phyloP scores from a whole-genome alignment of 2,797 vertebrate genomes.

The Cichlasoma orientale region DNA sequence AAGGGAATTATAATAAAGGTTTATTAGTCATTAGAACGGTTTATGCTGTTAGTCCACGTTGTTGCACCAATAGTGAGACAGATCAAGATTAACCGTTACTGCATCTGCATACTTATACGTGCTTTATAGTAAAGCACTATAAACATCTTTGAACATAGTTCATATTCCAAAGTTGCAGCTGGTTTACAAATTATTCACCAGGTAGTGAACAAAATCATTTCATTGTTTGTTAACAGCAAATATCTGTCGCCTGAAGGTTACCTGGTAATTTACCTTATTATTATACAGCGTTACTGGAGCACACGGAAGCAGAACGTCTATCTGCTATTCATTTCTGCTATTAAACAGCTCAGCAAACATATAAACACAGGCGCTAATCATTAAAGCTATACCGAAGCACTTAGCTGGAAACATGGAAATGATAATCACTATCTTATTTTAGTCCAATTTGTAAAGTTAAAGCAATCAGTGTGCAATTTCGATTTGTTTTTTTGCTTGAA shows the following conservation, averaged over 20 bases:
- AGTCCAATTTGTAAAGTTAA: slow-evolving; percentile 47
- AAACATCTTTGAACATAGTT: not conserved
- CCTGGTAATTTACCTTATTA: not conserved
- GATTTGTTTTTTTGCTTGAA: slow-evolving; percentile 31
- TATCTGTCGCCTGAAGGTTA: not conserved
- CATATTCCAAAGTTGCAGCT: not conserved
- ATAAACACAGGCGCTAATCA: slow-evolving; percentile 31
- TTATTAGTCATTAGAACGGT: not conserved
- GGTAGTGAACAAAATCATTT: not conserved
- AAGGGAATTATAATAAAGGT: not conserved
- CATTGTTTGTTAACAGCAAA: not conserved
- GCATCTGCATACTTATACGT: accelerated
- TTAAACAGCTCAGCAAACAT: slow-evolving; percentile 11
- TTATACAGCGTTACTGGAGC: not conserved
- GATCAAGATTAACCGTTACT: too few relatives aligned
- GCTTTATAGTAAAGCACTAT: not conserved
- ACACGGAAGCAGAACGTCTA: slow-evolving; percentile 34
- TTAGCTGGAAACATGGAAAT: slow-evolving; percentile 47
- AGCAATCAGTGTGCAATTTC: slow-evolving; percentile 71
- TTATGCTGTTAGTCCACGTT: not conserved
- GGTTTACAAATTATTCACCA: not conserved
- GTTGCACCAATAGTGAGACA: not conserved
- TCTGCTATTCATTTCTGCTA: slow-evolving; percentile 43
- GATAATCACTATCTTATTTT: slow-evolving; percentile 60
- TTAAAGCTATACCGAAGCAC: slow-evolving; percentile 48